phyloP scores from a whole-genome alignment of 2,797 vertebrate species.

The Mormyrops boulengeri region DNA sequence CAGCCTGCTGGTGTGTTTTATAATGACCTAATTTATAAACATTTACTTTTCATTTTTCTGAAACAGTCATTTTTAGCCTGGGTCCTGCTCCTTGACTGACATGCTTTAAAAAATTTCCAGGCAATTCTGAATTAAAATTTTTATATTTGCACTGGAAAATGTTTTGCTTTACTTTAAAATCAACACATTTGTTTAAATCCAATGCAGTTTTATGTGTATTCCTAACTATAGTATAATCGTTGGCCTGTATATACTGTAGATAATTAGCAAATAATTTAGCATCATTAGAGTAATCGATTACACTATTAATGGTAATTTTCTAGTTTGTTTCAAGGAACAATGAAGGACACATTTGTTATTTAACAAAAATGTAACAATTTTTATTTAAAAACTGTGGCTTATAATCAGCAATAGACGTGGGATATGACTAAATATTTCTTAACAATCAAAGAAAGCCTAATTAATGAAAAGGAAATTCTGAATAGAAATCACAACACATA shows the following conservation, averaged over 20 bases:
- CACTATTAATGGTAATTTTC: background rate
- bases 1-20: background rate
- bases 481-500: background rate
- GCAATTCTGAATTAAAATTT: background rate
- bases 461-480: background rate
- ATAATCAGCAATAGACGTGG: background rate
- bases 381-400: background rate
- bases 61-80: background rate
- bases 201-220: background rate
- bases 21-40: slow-evolving; percentile 8
- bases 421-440: background rate
- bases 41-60: background rate
- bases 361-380: background rate
- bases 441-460: background rate
- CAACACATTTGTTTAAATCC: background rate
- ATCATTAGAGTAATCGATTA: background rate
- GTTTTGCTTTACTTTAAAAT: background rate
- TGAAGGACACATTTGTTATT: background rate
- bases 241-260: background rate
- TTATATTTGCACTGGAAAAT: background rate
- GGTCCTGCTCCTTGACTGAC: background rate
- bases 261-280: background rate
- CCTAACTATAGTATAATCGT: background rate
- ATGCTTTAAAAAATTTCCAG: background rate
- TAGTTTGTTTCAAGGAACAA: background rate